Conservation (phyloP, 2,797 vertebrate species). For the Chaetophractus vellerosus region DNA sequence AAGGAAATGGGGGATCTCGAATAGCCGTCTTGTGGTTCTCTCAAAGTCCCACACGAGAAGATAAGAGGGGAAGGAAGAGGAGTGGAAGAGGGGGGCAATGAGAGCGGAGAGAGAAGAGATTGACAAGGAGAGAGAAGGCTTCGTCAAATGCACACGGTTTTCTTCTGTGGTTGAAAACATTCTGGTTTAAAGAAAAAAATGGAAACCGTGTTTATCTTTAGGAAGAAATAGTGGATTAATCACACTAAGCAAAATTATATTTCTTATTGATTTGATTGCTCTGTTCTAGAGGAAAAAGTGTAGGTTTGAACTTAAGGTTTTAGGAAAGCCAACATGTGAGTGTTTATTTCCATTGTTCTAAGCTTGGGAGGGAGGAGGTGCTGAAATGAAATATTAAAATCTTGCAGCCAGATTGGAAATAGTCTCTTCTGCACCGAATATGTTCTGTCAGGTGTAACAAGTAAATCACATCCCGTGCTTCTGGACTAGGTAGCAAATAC, state of each 20-base stretch:
- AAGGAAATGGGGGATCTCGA: background rate
- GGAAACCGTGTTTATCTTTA: background rate
- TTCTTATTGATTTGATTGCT: background rate
- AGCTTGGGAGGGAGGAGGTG: background rate
- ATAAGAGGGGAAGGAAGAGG: background rate
- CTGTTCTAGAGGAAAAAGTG: background rate
- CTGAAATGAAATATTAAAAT: background rate
- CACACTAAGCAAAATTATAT: constrained; percentile 4
- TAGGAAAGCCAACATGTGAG: background rate
- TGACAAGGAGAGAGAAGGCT: background rate
- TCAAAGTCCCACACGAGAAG: background rate
- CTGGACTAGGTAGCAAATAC: background rate
- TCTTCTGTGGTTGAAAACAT: background rate
- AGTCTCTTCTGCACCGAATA: fast-evolving
- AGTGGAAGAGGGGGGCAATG: background rate
- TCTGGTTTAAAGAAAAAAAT: background rate
- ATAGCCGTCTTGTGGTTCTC: background rate
- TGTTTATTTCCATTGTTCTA: constrained; percentile 34
- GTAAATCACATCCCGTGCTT: background rate
- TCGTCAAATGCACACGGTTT: background rate
- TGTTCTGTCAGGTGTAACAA: background rate
- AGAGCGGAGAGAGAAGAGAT: background rate
- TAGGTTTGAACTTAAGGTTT: background rate
- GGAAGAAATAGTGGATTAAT: constrained; percentile 27
- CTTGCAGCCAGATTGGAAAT: background rate